Conservation (phyloP, 2,888 invertebrate genomes). For the Crioceris asparagi region DNA sequence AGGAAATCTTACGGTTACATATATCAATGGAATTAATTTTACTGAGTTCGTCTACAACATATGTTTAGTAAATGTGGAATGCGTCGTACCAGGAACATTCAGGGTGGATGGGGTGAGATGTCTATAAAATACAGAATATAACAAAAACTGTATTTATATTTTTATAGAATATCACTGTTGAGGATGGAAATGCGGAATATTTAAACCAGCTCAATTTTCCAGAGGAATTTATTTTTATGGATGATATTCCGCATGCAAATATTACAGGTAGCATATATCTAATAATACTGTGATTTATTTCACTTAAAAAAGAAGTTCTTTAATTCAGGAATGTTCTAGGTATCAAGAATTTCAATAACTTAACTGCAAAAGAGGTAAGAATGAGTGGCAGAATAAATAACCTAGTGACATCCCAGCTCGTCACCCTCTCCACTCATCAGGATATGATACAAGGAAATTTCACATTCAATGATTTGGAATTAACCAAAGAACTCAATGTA, state of each 20-base stretch:
- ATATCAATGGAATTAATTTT: slow-evolving; percentile 42
- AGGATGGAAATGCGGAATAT: slow-evolving; percentile 27
- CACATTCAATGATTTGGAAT: slow-evolving; percentile 43
- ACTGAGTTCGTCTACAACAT: slow-evolving; percentile 35
- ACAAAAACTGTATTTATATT: no score
- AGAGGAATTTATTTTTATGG: slow-evolving; percentile 39
- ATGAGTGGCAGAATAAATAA: slow-evolving; percentile 39
- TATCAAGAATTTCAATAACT: slow-evolving; percentile 39
- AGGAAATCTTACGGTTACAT: slow-evolving; percentile 30
- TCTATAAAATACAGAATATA: no score
- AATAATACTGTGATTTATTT: no score
- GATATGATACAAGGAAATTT: slow-evolving; percentile 37
- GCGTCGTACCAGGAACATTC: slow-evolving; percentile 34
- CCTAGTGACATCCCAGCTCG: slow-evolving; percentile 37
- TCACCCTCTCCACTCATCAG: slow-evolving; percentile 40
- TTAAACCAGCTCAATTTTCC: slow-evolving; percentile 45
- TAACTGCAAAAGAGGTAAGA: slow-evolving; percentile 34
- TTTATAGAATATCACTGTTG: slow-evolving; percentile 35
- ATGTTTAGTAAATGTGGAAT: slow-evolving; percentile 37
- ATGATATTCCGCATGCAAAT: slow-evolving; percentile 27
- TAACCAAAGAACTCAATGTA: slow-evolving; percentile 42
- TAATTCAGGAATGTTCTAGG: no score
- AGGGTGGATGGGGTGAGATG: slow-evolving; percentile 41
- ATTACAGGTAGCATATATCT: slow-evolving; percentile 38
- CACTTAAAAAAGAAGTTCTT: no score